phyloP scores from a whole-genome alignment of 2,797 vertebrate species.

The Caiman crocodilus region DNA sequence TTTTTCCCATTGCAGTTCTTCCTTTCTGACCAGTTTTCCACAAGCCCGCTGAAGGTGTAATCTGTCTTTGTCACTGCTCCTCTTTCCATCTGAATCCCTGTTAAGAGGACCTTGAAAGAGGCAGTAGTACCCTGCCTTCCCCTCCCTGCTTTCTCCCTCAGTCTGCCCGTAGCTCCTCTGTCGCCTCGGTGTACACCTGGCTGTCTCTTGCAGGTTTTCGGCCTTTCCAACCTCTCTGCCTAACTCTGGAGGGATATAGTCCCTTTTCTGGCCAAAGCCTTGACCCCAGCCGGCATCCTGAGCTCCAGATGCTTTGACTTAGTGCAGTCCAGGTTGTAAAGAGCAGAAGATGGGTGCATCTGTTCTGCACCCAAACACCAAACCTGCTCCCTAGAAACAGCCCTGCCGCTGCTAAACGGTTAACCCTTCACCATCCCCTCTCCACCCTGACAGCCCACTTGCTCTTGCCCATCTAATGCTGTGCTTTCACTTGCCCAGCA shows the following conservation, averaged over 20 bases:
- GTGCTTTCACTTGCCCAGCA: no score
- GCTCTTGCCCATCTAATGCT: no score
- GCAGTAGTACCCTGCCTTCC: fast-evolving
- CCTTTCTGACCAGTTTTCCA: fast-evolving
- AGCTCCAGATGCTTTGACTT: conserved; percentile 20
- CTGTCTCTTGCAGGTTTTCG: not conserved
- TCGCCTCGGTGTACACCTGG: not conserved
- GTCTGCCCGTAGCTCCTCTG: not conserved
- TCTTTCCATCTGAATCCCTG: not conserved
- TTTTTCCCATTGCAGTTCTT: not conserved
- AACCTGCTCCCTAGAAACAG: no score
- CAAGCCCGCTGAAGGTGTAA: not conserved
- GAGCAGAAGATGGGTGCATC: no score
- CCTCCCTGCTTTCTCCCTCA: not conserved
- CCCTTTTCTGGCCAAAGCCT: no score
- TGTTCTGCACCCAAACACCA: no score
- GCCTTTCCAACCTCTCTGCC: no score
- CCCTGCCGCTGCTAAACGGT: no score
- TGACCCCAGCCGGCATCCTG: not conserved
- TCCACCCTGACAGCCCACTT: no score
- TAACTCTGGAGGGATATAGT: no score
- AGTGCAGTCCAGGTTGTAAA: no score
- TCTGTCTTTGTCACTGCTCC: not conserved
- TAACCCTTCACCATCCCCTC: no score
- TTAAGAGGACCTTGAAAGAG: not conserved